Evolutionary conservation across 1,140 invertebrate species (phyloP), one percentile per base, ranked within the genome.

Genomic region (Listronotus oregonensis): DNA sequence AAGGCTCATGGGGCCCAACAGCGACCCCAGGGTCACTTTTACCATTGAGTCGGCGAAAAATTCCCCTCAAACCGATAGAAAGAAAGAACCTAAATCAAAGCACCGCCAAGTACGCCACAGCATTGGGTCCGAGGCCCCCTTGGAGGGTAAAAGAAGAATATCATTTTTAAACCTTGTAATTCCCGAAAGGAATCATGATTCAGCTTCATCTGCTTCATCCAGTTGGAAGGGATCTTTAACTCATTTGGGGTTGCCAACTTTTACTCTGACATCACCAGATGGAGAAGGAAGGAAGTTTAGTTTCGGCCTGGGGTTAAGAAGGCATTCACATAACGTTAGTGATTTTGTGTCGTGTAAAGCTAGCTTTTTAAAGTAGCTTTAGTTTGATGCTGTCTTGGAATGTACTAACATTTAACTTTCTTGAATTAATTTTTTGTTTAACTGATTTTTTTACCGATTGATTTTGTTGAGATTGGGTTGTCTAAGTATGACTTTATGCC

Each of bases 301-400:
- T 73, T 82, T 84, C 60, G 82, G 81, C 32, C 63, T 78, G 21
- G 75, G 70, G 32, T 79, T 85, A 40, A 73, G 82, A 64, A 79
- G 83, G 47, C 80, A 84, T 60, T 84, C 83, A 44, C 82, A 85
- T 63, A 81, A 76, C 79, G 84, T 85, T 82, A 83, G 81, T 75
- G 57, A 34, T 40, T 17, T 3, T 42, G 32, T 59, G 61, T 47
- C 51, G 17, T 32, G 21, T 27, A 27, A 27, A 27, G 21, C 21
- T 27, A 27, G 21, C 21, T 27, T 27, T 27, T n/a, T 27, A 5
- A 27, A 27, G 21, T 27, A 27, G 21, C 21, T 27, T 27, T 27
- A 27, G 21, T 27, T 27, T 27, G 21, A 27, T 27, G 21, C 21
- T 27, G 2, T 27, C 5, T 27, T 27, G 21, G 21, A 27, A 27